Conservation (phyloP, 2,888 invertebrate species). For the Thelaira solivaga region DNA sequence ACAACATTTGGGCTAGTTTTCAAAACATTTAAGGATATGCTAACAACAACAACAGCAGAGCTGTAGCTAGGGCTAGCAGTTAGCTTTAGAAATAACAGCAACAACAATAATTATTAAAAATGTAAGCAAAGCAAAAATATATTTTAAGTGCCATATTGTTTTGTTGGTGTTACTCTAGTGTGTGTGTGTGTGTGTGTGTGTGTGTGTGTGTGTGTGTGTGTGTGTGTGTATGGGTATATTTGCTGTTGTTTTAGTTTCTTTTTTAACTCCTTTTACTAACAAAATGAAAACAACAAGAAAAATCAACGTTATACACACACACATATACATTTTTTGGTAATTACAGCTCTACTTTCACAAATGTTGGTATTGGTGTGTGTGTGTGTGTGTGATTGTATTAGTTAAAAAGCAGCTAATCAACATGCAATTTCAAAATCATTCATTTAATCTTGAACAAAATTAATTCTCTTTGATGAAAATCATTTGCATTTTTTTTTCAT, state of each 20-base stretch:
- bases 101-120: slow-evolving; percentile 20
- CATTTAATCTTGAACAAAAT: slow-evolving; percentile 42
- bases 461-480: slow-evolving; percentile 40
- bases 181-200: background rate
- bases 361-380: background rate
- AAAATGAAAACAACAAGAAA: too few species aligned
- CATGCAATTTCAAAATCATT: slow-evolving; percentile 60
- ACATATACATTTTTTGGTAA: slow-evolving; percentile 37
- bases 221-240: too few species aligned
- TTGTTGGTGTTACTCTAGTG: slow-evolving; percentile 16
- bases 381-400: slow-evolving; percentile 8
- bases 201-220: background rate
- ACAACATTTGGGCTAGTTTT: slow-evolving; percentile 50
- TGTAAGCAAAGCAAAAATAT: slow-evolving; percentile 36
- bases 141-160: slow-evolving; percentile 20
- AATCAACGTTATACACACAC: background rate
- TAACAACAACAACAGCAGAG: slow-evolving; percentile 35
- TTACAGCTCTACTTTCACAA: slow-evolving; percentile 3
- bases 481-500: background rate
- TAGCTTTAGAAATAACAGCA: background rate
- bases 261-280: too few species aligned
- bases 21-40: slow-evolving; percentile 37
- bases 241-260: too few species aligned
- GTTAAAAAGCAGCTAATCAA: slow-evolving; percentile 51
- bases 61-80: too few species aligned